Conservation (phyloP, 2,888 invertebrate species). For the Venusia cambrica region DNA sequence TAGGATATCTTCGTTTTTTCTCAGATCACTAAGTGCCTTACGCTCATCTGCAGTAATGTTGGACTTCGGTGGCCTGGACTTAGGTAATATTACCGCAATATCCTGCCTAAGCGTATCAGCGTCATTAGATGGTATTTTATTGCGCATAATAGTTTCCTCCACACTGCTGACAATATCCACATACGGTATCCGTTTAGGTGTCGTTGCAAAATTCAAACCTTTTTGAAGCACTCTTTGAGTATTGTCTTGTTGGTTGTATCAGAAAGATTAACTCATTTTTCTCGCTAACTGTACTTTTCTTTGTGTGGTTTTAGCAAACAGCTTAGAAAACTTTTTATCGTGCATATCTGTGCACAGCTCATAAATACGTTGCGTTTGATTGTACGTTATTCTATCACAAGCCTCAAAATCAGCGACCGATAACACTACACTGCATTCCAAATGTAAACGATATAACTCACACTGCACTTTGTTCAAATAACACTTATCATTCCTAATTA, state of each 20-base stretch:
- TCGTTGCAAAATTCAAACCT: not conserved
- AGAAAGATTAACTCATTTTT: no score
- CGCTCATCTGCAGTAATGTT: not conserved
- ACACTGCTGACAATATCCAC: no score
- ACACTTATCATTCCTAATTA: not conserved
- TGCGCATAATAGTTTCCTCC: not conserved
- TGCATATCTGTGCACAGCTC: not conserved
- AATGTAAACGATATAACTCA: not conserved
- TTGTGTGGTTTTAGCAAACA: not conserved
- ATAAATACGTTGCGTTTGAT: not conserved
- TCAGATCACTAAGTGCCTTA: not conserved
- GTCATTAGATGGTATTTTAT: not conserved
- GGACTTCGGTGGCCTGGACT: not conserved
- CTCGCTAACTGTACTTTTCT: not conserved
- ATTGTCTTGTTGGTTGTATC: no score
- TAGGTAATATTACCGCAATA: not conserved
- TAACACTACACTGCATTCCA: constrained; percentile 2
- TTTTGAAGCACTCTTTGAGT: not conserved
- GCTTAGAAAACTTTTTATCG: not conserved
- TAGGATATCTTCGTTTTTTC: not conserved
- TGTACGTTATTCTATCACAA: not conserved
- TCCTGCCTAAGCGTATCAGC: constrained; percentile 1
- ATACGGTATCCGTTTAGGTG: not conserved
- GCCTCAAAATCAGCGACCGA: not conserved
- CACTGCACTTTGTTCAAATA: constrained; percentile 1